These are phyloP conservation scores for Hippopotamus amphibius DNA, from an alignment of 2,113 vertebrate species.

Conservation along the genomic window DNA sequence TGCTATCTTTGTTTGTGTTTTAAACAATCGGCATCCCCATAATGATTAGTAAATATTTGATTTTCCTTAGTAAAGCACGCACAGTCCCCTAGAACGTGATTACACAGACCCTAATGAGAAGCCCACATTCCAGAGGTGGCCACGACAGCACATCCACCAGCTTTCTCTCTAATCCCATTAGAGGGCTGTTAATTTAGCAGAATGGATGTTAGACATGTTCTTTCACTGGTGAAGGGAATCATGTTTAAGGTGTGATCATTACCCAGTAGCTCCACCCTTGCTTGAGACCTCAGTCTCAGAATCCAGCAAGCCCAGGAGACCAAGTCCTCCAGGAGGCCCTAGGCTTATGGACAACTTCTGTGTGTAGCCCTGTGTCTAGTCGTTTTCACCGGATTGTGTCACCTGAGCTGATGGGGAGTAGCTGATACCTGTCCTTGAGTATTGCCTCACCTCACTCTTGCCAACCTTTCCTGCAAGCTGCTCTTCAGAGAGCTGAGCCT, in stretches of 20 bases:
- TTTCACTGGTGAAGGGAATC: not conserved
- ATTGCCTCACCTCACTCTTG: not conserved
- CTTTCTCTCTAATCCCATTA: not conserved
- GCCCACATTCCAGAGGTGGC: not conserved
- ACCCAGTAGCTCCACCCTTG: not conserved
- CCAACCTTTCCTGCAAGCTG: not conserved
- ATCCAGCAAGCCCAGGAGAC: not conserved
- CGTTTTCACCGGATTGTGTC: not conserved
- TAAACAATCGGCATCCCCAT: not conserved
- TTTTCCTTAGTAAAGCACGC: not conserved
- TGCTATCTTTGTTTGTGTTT: not conserved
- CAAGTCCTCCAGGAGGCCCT: not conserved
- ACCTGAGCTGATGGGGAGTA: not conserved
- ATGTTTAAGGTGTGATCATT: not conserved
- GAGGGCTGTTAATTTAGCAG: not conserved
- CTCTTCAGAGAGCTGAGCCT: not conserved
- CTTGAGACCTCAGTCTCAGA: not conserved
- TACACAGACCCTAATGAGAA: not conserved
- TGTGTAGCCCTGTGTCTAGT: not conserved
- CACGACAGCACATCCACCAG: fast-evolving
- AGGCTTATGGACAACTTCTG: not conserved
- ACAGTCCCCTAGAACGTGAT: not conserved
- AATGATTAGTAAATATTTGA: not conserved
- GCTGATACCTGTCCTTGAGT: not conserved
- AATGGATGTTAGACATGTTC: not conserved